Evolutionary conservation across 2,113 vertebrate species (phyloP).

Genomic region (Channa maculata): DNA sequence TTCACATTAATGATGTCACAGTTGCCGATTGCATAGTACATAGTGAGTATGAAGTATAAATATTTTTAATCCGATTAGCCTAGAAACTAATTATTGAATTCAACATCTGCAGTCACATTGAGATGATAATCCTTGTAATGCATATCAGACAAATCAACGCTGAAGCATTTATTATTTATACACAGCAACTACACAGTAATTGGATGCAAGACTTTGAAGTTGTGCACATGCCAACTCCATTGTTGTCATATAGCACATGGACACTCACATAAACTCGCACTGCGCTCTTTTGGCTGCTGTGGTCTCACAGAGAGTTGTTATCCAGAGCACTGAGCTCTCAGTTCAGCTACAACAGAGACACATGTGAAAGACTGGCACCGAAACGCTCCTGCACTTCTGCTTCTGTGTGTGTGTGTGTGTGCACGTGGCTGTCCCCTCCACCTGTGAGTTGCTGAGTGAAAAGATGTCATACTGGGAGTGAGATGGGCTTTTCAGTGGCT

Average conservation of each 20-base stretch:
- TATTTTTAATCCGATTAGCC: slow-evolving; percentile 19
- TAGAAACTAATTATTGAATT: slow-evolving; percentile 20
- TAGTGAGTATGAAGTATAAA: neutral
- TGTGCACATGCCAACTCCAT: slow-evolving; percentile 5
- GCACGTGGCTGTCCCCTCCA: slow-evolving; percentile 40
- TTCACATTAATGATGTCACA: neutral
- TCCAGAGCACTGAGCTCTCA: slow-evolving; percentile 10
- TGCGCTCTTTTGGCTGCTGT: slow-evolving; percentile 33
- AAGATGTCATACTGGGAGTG: slow-evolving; percentile 57
- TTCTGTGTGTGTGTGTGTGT: slow-evolving; percentile 14
- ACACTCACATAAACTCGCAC: neutral
- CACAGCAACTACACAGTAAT: slow-evolving; percentile 1
- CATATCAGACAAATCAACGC: slow-evolving; percentile 15
- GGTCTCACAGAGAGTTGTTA: slow-evolving; percentile 32
- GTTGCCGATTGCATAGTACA: neutral
- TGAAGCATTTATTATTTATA: slow-evolving; percentile 23
- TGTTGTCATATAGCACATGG: slow-evolving; percentile 13
- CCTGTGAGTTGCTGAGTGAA: slow-evolving; percentile 60
- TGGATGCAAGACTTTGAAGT: slow-evolving; percentile 2
- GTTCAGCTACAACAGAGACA: slow-evolving; percentile 18
- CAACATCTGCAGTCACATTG: slow-evolving; percentile 12
- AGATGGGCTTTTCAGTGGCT: slow-evolving; percentile 63
- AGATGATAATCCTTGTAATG: slow-evolving; percentile 16
- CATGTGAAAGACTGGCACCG: neutral
- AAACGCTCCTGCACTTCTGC: slow-evolving; percentile 23